These are phyloP conservation scores for Upupa epops DNA, from an alignment of 2,113 vertebrate genomes.

Conservation along the genomic window DNA sequence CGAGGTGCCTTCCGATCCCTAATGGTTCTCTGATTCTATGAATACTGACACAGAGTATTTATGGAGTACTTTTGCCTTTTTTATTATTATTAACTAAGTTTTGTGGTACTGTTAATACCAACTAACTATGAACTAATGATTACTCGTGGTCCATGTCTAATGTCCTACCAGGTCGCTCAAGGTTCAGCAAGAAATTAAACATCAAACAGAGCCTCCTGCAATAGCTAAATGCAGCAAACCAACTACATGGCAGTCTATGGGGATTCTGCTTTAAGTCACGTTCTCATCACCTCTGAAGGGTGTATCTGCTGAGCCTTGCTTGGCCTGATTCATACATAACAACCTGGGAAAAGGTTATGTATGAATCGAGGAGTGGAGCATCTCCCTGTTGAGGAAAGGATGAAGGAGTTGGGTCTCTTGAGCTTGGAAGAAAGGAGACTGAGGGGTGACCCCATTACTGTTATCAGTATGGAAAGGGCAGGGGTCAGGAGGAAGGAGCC, in stretches of 20 bases:
- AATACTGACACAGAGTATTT: neutral
- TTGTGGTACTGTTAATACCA: slow-evolving; percentile 2
- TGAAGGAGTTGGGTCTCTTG: no score
- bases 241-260: neutral
- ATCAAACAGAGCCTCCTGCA: neutral
- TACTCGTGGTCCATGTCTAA: neutral
- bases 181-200: slow-evolving; percentile 48
- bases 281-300: neutral
- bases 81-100: neutral
- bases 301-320: neutral
- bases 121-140: slow-evolving; percentile 35
- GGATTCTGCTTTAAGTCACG: neutral
- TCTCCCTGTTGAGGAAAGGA: no score
- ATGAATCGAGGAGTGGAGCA: no score
- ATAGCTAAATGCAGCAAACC: neutral
- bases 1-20: no score
- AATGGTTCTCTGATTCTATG: neutral
- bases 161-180: neutral
- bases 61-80: neutral
- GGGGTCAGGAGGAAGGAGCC: no score
- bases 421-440: no score
- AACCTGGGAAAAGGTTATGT: neutral
- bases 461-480: no score
- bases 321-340: neutral
- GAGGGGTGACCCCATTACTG: no score